Conservation (phyloP, 2,113 vertebrate genomes). For the Ranitomeya variabilis region DNA sequence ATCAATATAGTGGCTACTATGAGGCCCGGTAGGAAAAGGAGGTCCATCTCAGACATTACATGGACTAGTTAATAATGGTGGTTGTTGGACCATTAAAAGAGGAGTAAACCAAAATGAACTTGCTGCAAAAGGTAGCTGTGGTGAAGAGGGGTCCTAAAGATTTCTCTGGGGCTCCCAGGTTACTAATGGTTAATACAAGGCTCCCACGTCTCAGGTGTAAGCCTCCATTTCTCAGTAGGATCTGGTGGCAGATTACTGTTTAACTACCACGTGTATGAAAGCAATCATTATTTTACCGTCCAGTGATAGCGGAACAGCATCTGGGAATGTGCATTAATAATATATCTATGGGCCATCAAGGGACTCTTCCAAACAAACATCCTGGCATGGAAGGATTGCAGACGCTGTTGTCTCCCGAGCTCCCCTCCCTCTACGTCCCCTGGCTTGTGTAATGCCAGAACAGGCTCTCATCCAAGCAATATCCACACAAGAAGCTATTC, state of each 20-base stretch:
- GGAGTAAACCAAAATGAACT: not conserved
- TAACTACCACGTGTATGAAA: constrained; percentile 16
- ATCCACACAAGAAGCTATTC: constrained; percentile 43
- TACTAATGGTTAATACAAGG: not conserved
- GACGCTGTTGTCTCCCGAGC: constrained; percentile 43
- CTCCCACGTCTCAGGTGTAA: not conserved
- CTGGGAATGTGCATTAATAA: constrained; percentile 51
- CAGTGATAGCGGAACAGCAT: constrained; percentile 45
- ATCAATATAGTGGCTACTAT: no score
- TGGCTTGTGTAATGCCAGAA: constrained; percentile 38
- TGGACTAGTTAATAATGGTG: not conserved
- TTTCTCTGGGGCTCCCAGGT: not conserved
- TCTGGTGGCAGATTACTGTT: not conserved
- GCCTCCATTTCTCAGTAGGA: not conserved
- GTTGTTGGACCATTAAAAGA: not conserved
- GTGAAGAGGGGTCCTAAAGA: not conserved
- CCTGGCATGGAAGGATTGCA: constrained; percentile 51
- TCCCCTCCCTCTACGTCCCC: constrained; percentile 23
- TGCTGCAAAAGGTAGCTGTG: not conserved
- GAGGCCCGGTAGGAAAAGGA: no score
- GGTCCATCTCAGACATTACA: not conserved
- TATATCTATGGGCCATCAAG: constrained; percentile 43
- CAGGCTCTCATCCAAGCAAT: constrained; percentile 36
- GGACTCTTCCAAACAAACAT: constrained; percentile 51
- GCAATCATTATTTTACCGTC: constrained; percentile 33